phyloP scores from a whole-genome alignment of 2,888 invertebrate species.

The Cryptus armator region DNA sequence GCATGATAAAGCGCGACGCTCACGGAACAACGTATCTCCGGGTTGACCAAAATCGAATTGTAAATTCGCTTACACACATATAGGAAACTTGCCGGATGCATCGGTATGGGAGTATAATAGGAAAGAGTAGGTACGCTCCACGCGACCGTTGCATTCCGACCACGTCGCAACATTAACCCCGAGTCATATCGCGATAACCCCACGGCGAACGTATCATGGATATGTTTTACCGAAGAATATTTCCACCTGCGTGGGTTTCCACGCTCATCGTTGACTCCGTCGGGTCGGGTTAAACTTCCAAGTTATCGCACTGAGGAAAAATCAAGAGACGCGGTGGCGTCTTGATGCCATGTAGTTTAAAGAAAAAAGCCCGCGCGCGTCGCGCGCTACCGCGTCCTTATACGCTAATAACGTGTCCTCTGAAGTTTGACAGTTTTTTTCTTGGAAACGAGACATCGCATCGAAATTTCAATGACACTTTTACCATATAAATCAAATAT shows the following conservation, averaged over 20 bases:
- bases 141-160: constrained; percentile 71
- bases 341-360: no score
- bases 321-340: no score
- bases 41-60: constrained; percentile 32
- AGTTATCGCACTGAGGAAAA: no score
- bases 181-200: constrained; percentile 70
- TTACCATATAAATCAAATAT: no score
- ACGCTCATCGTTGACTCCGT: neutral
- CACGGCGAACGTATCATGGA: constrained; percentile 60
- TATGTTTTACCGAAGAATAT: constrained; percentile 71
- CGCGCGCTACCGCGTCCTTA: no score
- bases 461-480: no score
- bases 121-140: constrained; percentile 1
- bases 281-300: neutral
- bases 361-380: no score
- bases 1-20: constrained; percentile 14
- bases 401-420: no score
- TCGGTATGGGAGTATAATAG: neutral
- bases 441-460: no score
- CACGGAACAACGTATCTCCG: neutral
- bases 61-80: constrained; percentile 17
- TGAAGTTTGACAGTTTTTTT: no score
- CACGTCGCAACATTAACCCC: constrained; percentile 78
- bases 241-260: constrained; percentile 43
- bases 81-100: neutral